Evolutionary conservation across 2,113 vertebrate genomes (phyloP), one percentile per base, ranked within the genome.

Genomic region (Elgaria multicarinata): DNA sequence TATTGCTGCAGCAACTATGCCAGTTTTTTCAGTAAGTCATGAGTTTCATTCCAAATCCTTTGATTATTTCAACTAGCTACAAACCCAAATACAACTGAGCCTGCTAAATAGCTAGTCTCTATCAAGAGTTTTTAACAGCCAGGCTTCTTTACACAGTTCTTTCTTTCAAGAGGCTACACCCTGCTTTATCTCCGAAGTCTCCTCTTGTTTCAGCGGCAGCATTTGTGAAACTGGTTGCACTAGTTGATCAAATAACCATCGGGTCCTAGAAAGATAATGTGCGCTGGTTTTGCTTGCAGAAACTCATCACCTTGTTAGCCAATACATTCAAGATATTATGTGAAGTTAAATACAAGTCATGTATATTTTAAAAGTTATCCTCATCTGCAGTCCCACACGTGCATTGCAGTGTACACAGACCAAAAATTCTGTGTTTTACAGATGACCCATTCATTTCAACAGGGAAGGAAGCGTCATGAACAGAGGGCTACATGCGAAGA

Each of bases 181-280:
- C 24, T 3, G 58, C 85, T 93, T n/a, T 93, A 90, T 92, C 91
- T 92, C 44, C 87, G 69, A 85, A 85, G 58, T 91, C 93, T 92
- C 92, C 93, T 88, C 86, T 87, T 82, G 82, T 83, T 96, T 94
- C 85, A 80, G 13, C 90, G 71, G 72, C 85, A 95, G 92, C 89
- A 88, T 93, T 92, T 94, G 89, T 93, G 93, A 90, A 95, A 95
- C 86, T 90, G 89, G 91, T 86, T 94, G 75, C n/a, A 94, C 87
- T 86, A 87, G 81, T 69, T 95, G 94, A 94, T 96, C 93, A 96
- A 95, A 91, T 95, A 95, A 89, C 91, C 64, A 88, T 86, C 7
- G 8, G 9, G 55, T 81, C 93, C 90, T 93, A 94, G 92, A 94
- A 94, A 93, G 83, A 95, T n/a, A 95, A 93, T 26, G 28, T 77